Evolutionary conservation across 2,113 vertebrate species (phyloP).

Genomic region (Plectropomus leopardus): DNA sequence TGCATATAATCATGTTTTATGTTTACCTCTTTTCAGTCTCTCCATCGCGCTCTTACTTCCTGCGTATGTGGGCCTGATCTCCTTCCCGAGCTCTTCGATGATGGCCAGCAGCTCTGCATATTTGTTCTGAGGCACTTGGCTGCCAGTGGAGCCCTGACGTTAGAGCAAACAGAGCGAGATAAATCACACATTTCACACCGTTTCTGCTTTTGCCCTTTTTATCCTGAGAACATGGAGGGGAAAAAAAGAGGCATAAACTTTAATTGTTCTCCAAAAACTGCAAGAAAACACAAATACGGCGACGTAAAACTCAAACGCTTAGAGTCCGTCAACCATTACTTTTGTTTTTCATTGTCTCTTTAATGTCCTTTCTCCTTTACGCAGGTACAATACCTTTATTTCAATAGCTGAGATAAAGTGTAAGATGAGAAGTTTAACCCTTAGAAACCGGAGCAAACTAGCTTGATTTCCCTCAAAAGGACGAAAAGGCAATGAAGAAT

Average conservation of each 20-base stretch:
- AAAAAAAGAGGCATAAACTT: not conserved
- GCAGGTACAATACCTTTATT: not conserved
- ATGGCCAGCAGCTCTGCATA: slow-evolving; percentile 98
- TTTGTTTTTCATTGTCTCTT: too few species aligned
- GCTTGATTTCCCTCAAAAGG: too few species aligned
- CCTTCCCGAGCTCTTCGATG: slow-evolving; percentile 98
- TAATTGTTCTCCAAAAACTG: too few species aligned
- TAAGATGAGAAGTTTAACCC: not conserved
- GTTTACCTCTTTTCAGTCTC: slow-evolving; percentile 94
- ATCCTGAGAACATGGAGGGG: too few species aligned
- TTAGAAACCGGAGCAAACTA: too few species aligned
- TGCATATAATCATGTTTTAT: not conserved
- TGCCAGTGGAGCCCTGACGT: slow-evolving; percentile 90
- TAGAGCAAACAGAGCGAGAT: not conserved
- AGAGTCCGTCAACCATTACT: too few species aligned
- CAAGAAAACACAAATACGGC: too few species aligned
- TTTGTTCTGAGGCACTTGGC: slow-evolving; percentile 98
- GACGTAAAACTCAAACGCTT: too few species aligned
- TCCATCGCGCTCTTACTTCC: slow-evolving; percentile 99
- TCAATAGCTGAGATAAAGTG: not conserved
- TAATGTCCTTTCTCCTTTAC: too few species aligned
- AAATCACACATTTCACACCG: not conserved
- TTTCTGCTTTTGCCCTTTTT: not conserved
- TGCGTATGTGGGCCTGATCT: slow-evolving; percentile 97
- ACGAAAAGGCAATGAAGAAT: too few species aligned